A percentile compares a stretch with the other conserved stretches of the same genome.
These are phyloP conservation scores for Chiloscyllium punctatum DNA, from an alignment of 2,797 vertebrate genomes.

Conservation along the genomic window DNA sequence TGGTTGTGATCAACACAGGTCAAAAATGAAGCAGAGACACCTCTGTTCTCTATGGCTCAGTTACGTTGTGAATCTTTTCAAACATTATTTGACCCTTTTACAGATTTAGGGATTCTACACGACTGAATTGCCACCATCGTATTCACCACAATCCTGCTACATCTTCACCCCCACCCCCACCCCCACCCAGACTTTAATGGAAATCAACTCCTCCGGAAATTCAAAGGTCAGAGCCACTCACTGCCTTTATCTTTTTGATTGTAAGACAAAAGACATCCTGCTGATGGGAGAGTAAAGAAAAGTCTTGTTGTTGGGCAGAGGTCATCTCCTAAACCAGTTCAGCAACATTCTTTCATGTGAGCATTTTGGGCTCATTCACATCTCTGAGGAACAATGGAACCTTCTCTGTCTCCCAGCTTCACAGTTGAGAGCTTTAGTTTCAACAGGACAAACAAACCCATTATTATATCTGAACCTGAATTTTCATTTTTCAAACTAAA, in stretches of 20 bases:
- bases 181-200: not conserved
- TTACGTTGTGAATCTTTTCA: not conserved
- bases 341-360: not conserved
- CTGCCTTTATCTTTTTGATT: not conserved
- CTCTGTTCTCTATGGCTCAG: not conserved
- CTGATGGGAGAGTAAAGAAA: not conserved
- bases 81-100: not conserved
- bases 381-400: not conserved
- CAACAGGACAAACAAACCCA: not conserved
- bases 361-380: not conserved
- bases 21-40: not conserved
- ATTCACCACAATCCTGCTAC: not conserved
- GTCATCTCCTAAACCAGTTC: slow-evolving; percentile 5
- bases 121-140: not conserved
- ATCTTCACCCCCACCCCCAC: too few relatives aligned
- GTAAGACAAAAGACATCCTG: not conserved
- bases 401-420: not conserved
- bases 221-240: not conserved
- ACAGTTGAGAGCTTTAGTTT: not conserved
- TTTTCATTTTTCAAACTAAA: not conserved
- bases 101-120: not conserved
- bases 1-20: not conserved
- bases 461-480: not conserved
- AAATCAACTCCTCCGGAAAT: not conserved
- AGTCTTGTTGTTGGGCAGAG: not conserved